Percentiles rank a stretch among this genome's conserved stretches.
Evolutionary conservation across 2,888 invertebrate species (phyloP).

Genomic region (Tromatobia lineatoria): DNA sequence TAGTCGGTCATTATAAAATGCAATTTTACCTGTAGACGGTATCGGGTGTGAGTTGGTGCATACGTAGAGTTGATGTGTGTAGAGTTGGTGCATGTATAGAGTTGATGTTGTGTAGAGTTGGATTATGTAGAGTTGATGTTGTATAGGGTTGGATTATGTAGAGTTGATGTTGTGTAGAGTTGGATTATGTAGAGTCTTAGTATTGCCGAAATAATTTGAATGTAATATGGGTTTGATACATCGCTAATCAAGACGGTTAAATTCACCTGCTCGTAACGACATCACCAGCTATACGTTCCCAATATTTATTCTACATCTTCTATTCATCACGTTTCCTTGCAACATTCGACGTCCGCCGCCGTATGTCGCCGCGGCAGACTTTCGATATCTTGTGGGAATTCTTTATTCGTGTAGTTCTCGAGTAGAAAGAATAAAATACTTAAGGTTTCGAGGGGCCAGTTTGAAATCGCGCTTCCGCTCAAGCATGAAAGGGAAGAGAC

Average conservation of each 20-base stretch:
- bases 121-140: too few relatives aligned
- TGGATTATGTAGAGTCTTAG: too few relatives aligned
- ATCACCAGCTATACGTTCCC: not conserved
- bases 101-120: too few relatives aligned
- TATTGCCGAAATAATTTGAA: not conserved
- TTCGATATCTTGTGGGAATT: conserved; percentile 52
- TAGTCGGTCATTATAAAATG: too few relatives aligned
- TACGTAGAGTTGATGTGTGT: too few relatives aligned
- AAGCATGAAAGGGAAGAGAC: conserved; percentile 54
- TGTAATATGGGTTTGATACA: not conserved
- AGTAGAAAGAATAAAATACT: conserved; percentile 11
- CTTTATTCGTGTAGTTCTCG: conserved; percentile 39
- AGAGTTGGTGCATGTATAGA: too few relatives aligned
- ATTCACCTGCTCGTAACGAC: not conserved
- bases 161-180: too few relatives aligned
- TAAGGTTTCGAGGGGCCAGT: conserved; percentile 4
- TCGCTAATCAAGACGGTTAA: not conserved
- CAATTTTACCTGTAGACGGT: too few relatives aligned
- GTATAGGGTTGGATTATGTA: too few relatives aligned
- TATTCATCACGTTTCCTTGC: not conserved
- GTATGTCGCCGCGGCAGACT: conserved; percentile 9
- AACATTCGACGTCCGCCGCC: not conserved
- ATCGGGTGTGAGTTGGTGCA: too few relatives aligned
- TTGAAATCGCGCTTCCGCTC: conserved; percentile 65
- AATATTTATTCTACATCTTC: not conserved